phyloP scores from a whole-genome alignment of 2,113 vertebrate species.

The Spermophilus dauricus region DNA sequence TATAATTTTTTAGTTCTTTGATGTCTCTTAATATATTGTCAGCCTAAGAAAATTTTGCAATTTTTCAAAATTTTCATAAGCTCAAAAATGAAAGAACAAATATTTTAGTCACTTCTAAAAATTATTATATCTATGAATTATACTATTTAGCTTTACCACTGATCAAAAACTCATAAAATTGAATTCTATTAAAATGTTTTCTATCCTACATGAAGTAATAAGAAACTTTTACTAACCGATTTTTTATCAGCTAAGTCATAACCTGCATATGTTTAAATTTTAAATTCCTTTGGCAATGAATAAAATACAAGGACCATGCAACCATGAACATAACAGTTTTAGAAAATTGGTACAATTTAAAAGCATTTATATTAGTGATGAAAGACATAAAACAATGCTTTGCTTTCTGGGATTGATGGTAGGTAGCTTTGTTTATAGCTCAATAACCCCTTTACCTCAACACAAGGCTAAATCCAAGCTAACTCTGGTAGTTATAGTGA shows the following conservation, averaged over 20 bases:
- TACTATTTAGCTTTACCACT: not conserved
- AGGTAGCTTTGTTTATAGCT: not conserved
- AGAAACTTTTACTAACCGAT: not conserved
- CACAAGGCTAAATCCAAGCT: not conserved
- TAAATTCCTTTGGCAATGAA: not conserved
- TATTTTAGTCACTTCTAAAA: not conserved
- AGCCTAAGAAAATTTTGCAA: not conserved
- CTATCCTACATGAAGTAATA: not conserved
- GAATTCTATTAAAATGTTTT: not conserved
- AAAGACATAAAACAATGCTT: not conserved
- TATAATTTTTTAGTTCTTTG: not conserved
- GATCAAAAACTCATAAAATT: not conserved
- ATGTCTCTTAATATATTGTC: not conserved
- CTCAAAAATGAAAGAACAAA: not conserved
- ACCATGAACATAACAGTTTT: not conserved
- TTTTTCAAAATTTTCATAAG: not conserved
- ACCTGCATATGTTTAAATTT: not conserved
- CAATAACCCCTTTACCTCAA: not conserved
- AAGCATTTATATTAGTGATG: not conserved
- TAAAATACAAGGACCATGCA: not conserved
- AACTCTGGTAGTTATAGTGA: not conserved
- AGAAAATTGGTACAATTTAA: not conserved
- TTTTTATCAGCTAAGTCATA: not conserved
- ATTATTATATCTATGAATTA: not conserved
- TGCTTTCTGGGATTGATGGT: not conserved